Base-by-base conservation (phyloP, 2,797 vertebrate genomes). In the Halcyon badia region DNA sequence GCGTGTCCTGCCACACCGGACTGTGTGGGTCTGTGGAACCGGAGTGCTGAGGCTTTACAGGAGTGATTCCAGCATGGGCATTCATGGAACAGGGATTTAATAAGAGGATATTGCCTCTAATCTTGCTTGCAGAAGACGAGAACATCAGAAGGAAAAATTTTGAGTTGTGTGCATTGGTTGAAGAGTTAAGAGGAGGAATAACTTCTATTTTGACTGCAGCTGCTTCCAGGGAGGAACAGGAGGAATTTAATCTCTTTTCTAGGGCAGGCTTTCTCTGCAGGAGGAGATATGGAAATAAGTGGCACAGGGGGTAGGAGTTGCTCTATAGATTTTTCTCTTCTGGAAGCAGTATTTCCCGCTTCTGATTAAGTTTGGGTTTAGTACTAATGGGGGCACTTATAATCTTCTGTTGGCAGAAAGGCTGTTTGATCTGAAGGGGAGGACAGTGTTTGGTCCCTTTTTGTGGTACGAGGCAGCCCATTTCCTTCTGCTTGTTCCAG, bases 131-230 rank as follows among this genome's bases (percentile, higher is more conserved):
- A 65, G 41, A 18, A 66, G 77, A 11, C 0, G 11, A 78, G 73
- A 52, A 49, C n/a, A 30, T 54, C 12, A 31, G 58, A 31, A 60
- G 51, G 19, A 1, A 17, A 25, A 10, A 21, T 2, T 24, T 1
- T 3, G 51, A n/a, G 0, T 13, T n/a, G 41, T 37, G 20, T 49
- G 37, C 0, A 0, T 35, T 87, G 41, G 44, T 24, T 71, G 83
- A 64, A 33, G 65, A 61, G 10, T 75, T 25, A 8, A 68, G 49
- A 77, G 49, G 48, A 86, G 33, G 22, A 54, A 30, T 49, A 33
- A 37, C 24, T 82, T 83, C 19, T 42, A 2, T 25, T 70, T 65
- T 52, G 66, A 22, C 22, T 75, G 24, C 24, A 37, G 48, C 20
- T 72, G 52, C 64, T 83, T 57, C 37, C 30, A 17, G 3, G 12